Conservation (phyloP, 2,113 vertebrate species). For the Phalacrocorax carbo region DNA sequence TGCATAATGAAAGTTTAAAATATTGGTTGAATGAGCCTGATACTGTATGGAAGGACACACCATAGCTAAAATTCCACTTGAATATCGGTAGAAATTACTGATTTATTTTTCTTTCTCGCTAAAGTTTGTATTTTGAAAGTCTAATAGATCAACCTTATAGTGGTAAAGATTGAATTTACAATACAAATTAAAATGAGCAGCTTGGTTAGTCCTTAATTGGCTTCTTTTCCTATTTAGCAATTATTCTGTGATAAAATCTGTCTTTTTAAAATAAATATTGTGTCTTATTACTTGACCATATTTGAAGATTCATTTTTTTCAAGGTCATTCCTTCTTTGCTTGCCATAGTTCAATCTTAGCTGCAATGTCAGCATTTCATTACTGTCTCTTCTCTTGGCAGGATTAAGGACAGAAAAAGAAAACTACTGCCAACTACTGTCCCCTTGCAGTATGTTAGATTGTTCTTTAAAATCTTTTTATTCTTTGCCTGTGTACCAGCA, state of each 20-base stretch:
- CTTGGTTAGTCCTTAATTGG: not conserved
- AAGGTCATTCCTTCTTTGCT: not conserved
- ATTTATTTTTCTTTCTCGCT: not conserved
- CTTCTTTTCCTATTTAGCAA: not conserved
- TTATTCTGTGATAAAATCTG: not conserved
- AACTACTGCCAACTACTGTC: not conserved
- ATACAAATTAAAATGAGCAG: not conserved
- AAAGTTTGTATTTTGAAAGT: not conserved
- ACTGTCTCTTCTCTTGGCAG: not conserved
- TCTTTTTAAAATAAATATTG: not conserved
- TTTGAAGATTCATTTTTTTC: not conserved
- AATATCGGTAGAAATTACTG: not conserved
- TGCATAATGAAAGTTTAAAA: not conserved
- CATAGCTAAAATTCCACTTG: not conserved
- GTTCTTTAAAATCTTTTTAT: not conserved
- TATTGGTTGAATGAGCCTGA: not conserved
- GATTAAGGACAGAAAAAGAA: not conserved
- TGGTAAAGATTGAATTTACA: not conserved
- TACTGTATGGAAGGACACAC: fast-evolving
- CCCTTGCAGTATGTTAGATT: not conserved
- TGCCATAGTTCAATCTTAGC: not conserved
- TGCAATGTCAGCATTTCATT: not conserved
- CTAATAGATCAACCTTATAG: not conserved
- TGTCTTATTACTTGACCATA: not conserved
- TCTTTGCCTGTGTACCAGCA: not conserved